A percentile compares a stretch with the other conserved stretches of the same genome.
Evolutionary conservation across 2,888 invertebrate genomes (phyloP).

Genomic region (Bombylius discolor): DNA sequence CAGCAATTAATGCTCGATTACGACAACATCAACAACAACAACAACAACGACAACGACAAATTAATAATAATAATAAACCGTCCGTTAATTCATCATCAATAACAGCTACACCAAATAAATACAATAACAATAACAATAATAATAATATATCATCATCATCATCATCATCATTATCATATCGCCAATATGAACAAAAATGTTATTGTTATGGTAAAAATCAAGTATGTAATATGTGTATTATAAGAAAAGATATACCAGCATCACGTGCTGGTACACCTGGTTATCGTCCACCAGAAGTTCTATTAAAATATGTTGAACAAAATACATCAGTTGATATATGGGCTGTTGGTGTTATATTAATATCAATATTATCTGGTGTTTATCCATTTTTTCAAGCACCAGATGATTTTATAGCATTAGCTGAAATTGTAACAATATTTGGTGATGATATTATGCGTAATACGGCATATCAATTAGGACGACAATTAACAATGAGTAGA

Average conservation of each 20-base stretch:
- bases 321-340: slow-evolving; percentile 79
- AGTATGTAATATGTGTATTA: slow-evolving; percentile 54
- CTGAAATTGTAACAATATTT: slow-evolving; percentile 68
- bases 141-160: background rate
- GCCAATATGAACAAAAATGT: slow-evolving; percentile 37
- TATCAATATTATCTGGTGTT: slow-evolving; percentile 61
- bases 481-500: slow-evolving; percentile 42
- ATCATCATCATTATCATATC: background rate
- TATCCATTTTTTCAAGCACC: slow-evolving; percentile 76
- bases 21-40: background rate
- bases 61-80: too few species aligned
- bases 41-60: background rate
- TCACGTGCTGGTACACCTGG: slow-evolving; percentile 82
- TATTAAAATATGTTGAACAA: slow-evolving; percentile 66
- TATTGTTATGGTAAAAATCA: slow-evolving; percentile 53
- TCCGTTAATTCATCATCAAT: too few species aligned
- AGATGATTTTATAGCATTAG: slow-evolving; percentile 64
- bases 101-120: background rate
- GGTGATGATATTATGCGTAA: slow-evolving; percentile 56
- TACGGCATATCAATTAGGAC: slow-evolving; percentile 51
- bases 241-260: slow-evolving; percentile 53
- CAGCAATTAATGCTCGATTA: background rate
- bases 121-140: background rate
- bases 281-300: slow-evolving; percentile 75
- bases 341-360: slow-evolving; percentile 76